Evolutionary conservation across 2,888 invertebrate genomes (phyloP).

Genomic region (Drosophila koepferae): DNA sequence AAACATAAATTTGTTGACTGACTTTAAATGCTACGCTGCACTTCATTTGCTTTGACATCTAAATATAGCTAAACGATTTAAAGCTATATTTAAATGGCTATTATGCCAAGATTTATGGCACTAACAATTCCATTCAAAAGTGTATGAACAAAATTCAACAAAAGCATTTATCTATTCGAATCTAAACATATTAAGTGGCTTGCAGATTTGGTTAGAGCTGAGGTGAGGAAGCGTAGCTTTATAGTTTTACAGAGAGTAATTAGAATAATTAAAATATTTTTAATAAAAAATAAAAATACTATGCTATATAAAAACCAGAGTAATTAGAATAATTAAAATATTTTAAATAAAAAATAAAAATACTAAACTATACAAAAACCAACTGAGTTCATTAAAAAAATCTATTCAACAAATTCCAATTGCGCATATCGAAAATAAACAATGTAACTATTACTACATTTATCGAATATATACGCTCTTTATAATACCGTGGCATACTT

Average conservation of each 20-base stretch:
- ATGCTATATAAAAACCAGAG: neutral
- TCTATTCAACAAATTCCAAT: neutral
- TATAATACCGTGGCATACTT: neutral
- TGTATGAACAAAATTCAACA: neutral
- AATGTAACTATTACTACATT: neutral
- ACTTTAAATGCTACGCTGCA: neutral
- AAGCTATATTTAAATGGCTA: neutral
- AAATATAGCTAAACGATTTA: neutral
- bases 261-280: neutral
- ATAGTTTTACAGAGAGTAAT: neutral
- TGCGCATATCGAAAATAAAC: neutral
- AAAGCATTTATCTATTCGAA: neutral
- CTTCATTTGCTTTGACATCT: constrained; percentile 1
- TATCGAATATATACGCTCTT: neutral
- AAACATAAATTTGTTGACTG: neutral
- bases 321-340: neutral
- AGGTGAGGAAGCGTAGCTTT: neutral
- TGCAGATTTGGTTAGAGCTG: neutral
- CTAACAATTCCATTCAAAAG: neutral
- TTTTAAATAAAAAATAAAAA: neutral
- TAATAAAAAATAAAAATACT: neutral
- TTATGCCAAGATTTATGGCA: neutral
- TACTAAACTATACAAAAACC: neutral
- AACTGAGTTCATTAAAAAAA: neutral
- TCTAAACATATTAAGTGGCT: neutral